Percentiles rank a stretch among this genome's conserved stretches.
phyloP scores from a whole-genome alignment of 2,113 vertebrate species.

The Anhinga rufa region DNA sequence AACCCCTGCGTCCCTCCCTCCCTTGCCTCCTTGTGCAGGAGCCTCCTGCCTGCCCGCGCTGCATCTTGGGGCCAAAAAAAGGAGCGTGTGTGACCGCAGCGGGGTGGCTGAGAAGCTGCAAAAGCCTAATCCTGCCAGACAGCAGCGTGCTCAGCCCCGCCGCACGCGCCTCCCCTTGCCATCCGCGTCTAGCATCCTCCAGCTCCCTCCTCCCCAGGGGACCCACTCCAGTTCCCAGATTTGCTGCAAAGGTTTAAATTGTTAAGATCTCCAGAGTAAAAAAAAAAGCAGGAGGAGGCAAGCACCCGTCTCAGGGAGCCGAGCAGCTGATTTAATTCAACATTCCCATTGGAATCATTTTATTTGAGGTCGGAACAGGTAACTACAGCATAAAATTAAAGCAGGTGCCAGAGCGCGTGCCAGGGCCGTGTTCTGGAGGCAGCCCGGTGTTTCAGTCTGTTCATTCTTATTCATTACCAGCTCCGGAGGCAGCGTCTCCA shows the following conservation, averaged over 20 bases:
- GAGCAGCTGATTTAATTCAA: neutral
- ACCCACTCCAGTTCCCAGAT: neutral
- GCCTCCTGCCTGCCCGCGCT: rapidly evolving
- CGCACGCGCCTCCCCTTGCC: rapidly evolving
- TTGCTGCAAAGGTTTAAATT: neutral
- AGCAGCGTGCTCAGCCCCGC: rapidly evolving
- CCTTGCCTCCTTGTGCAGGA: neutral
- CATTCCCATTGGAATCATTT: neutral
- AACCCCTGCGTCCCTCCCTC: too few species aligned
- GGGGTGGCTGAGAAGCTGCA: neutral
- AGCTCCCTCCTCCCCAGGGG: neutral
- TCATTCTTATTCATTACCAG: conserved; percentile 2
- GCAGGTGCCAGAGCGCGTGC: neutral
- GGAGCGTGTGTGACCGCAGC: neutral
- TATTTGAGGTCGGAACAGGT: neutral
- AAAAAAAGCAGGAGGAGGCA: neutral
- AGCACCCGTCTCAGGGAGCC: neutral
- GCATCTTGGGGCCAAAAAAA: neutral
- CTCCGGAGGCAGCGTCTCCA: neutral
- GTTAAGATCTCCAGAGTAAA: neutral
- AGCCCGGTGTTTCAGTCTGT: neutral
- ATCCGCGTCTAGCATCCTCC: neutral
- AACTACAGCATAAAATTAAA: neutral
- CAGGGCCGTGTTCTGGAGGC: neutral
- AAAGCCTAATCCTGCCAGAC: neutral